These are phyloP conservation scores for Isichthys henryi DNA, from an alignment of 2,113 vertebrate genomes.

Conservation along the genomic window DNA sequence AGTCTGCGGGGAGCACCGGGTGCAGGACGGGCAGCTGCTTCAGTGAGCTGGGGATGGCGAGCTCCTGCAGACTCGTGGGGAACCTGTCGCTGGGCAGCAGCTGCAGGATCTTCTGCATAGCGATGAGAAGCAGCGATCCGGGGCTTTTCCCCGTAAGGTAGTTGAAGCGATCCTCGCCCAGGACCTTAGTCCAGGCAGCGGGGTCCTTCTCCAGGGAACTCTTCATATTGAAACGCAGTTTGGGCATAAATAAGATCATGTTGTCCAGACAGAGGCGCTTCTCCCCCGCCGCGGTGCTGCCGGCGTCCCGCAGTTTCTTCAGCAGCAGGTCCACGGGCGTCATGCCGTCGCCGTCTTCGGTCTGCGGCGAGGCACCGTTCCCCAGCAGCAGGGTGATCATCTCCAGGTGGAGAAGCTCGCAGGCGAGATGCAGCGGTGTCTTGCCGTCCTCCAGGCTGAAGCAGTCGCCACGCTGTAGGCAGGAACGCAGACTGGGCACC, in stretches of 20 bases:
- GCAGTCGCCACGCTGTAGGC: conserved; percentile 60
- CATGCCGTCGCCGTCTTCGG: conserved; percentile 63
- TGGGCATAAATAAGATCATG: conserved; percentile 74
- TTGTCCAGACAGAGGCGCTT: conserved; percentile 70
- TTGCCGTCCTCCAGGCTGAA: conserved; percentile 68
- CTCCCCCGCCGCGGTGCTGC: conserved; percentile 46
- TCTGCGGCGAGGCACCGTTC: conserved; percentile 69
- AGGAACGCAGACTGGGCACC: conserved; percentile 55
- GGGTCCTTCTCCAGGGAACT: conserved; percentile 59
- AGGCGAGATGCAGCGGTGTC: conserved; percentile 74
- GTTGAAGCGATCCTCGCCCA: conserved; percentile 68
- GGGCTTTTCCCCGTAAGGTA: conserved; percentile 67
- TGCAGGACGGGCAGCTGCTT: conserved; percentile 51
- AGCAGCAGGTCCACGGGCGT: conserved; percentile 73
- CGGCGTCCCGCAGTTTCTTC: conserved; percentile 66
- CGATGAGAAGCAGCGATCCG: conserved; percentile 64
- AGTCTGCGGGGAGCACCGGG: conserved; percentile 18
- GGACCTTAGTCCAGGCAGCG: conserved; percentile 58
- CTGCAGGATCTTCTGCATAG: conserved; percentile 72
- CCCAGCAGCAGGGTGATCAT: conserved; percentile 68
- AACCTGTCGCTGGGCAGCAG: conserved; percentile 69
- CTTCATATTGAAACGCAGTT: conserved; percentile 63
- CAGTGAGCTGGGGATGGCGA: conserved; percentile 73
- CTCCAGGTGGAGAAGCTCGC: conserved; percentile 71
- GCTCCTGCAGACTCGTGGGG: conserved; percentile 66